phyloP scores from a whole-genome alignment of 1,140 invertebrate genomes.

The Dolichoris vasculosae region DNA sequence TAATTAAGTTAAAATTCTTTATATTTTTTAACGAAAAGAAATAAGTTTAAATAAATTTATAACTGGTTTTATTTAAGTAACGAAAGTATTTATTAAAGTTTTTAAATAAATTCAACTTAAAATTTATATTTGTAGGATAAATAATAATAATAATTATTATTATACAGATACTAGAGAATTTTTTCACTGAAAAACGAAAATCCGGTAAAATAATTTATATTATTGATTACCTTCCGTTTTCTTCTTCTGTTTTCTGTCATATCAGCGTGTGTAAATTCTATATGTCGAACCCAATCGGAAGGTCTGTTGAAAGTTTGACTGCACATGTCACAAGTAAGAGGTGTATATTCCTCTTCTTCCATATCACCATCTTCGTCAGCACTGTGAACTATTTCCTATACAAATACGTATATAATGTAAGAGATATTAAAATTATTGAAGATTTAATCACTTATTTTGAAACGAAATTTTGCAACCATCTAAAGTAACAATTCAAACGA shows the following conservation, averaged over 20 bases:
- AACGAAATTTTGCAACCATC: too few relatives aligned
- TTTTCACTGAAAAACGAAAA: background rate
- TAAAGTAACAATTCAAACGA: too few relatives aligned
- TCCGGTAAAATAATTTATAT: background rate
- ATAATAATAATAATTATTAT: background rate
- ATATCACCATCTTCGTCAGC: conserved; percentile 71
- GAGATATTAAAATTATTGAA: background rate
- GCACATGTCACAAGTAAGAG: conserved; percentile 87
- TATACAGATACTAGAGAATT: background rate
- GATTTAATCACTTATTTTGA: too few relatives aligned
- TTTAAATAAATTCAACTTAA: background rate
- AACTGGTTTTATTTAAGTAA: background rate
- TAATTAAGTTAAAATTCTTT: too few relatives aligned
- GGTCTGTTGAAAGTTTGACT: conserved; percentile 88
- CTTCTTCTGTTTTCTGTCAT: conserved; percentile 78
- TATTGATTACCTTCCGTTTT: conserved; percentile 71
- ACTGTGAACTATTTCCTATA: conserved; percentile 73
- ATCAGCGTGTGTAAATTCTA: conserved; percentile 81
- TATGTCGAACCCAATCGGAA: conserved; percentile 86
- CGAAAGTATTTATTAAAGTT: background rate
- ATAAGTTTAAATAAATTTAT: background rate
- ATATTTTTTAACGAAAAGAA: too few relatives aligned
- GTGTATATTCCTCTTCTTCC: conserved; percentile 79
- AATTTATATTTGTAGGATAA: too few relatives aligned
- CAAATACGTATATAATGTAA: background rate